Percentiles rank a stretch among this genome's conserved stretches.
These are phyloP conservation scores for Rhodophaea formosa DNA, from an alignment of 2,888 invertebrate genomes.

Conservation along the genomic window DNA sequence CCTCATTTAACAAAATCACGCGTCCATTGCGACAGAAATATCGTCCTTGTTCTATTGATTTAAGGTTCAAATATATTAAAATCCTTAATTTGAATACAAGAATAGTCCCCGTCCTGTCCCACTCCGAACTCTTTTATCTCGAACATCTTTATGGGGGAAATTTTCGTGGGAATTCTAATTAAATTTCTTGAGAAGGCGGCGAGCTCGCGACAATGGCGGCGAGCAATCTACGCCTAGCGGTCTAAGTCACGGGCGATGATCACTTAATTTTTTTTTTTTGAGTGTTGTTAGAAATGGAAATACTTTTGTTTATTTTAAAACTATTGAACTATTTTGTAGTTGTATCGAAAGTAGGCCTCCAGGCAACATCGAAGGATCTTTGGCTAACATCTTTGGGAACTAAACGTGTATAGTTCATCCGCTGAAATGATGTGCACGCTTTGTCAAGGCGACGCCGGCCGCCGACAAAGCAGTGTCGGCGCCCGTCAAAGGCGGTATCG, in stretches of 20 bases:
- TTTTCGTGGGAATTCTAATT: slow-evolving; percentile 68
- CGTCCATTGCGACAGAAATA: no score
- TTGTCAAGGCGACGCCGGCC: no score
- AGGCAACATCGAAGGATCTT: no score
- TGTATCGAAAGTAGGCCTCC: no score
- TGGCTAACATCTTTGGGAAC: no score
- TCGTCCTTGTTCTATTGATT: not conserved
- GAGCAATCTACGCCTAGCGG: slow-evolving; percentile 24
- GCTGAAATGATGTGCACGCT: no score
- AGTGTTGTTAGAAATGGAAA: not conserved
- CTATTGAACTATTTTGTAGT: no score
- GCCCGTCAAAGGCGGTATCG: no score
- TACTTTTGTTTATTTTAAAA: no score
- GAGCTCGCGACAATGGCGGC: slow-evolving; percentile 48
- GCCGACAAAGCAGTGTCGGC: no score
- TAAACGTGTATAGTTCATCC: no score
- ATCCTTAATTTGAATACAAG: slow-evolving; percentile 23
- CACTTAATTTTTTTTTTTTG: not conserved
- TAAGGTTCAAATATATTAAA: slow-evolving; percentile 9
- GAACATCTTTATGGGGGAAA: slow-evolving; percentile 63
- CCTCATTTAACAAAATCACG: no score
- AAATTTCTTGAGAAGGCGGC: slow-evolving; percentile 60
- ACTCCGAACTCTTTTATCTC: slow-evolving; percentile 54
- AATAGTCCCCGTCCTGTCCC: slow-evolving; percentile 29
- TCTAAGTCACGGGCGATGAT: slow-evolving; percentile 8